Base-by-base conservation (phyloP, 2,113 vertebrate species). In the Rhodinocichla rosea region DNA sequence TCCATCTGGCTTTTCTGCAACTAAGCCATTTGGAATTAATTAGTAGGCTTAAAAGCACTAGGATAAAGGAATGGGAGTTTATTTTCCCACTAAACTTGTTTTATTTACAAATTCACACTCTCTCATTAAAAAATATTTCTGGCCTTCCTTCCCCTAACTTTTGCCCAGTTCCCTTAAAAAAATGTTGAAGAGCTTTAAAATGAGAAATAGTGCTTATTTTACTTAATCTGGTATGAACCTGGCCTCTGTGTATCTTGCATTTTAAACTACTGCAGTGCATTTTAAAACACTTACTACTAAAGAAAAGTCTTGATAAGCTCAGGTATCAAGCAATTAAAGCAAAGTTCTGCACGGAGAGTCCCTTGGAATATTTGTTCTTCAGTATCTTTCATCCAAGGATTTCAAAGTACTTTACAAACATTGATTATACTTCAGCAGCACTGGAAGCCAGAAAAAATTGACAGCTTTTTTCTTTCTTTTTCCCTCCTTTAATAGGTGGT, bases 361-460 rank as follows among this genome's bases (percentile, higher is more conserved):
- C 55, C 35, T 67, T 79, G 42, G 55, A 91, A 87, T 90, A 85
- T 76, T 87, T 89, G 35, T 91, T 95, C 82, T 77, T 95, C 78
- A 39, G 45, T 79, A 73, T 57, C 65, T 92, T 95, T 95, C 74
- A 76, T 91, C 74, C 59, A 62, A 69, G 30, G 57, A 80, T 95
- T 96, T 94, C 67, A 73, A 87, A 91, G 63, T 79, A 83, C 50
- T 94, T 96, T 91, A 64, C 57, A 94, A 92, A 91, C n/a, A 83
- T 50, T 80, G 81, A 92, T 96, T 95, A 79, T 91, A 40, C 63
- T 73, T 95, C 91, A 82, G 19, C 74, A 79, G 40, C 42, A 40
- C 75, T 85, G 40, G 52, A 91, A 95, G 32, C 20, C 57, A 65
- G 70, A 75, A 74, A 90, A 83, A 74, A 73, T 42, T 53, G 82